These are phyloP conservation scores for Arnoldichthys spilopterus DNA, from an alignment of 2,797 vertebrate genomes.

Conservation along the genomic window DNA sequence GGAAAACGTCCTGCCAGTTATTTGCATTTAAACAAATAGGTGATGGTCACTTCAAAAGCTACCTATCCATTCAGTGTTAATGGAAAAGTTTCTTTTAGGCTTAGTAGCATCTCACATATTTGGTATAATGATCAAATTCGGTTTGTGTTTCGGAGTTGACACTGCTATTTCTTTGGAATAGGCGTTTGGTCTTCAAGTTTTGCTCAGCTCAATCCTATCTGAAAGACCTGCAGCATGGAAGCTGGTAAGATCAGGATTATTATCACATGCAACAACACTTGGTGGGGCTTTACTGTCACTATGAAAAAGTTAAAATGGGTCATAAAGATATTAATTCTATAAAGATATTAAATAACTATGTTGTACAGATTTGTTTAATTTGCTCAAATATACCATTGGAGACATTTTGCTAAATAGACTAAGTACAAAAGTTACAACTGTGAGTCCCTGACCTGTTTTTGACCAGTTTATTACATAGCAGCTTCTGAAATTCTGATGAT, in stretches of 20 bases:
- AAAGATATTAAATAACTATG: background rate
- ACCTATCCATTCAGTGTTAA: constrained; percentile 63
- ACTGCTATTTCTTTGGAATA: constrained; percentile 58
- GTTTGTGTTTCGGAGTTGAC: constrained; percentile 49
- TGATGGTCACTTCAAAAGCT: constrained; percentile 80
- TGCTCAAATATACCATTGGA: background rate
- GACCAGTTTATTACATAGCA: background rate
- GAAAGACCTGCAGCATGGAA: constrained; percentile 73
- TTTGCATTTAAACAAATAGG: constrained; percentile 99
- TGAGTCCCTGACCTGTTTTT: background rate
- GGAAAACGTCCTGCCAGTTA: constrained; percentile 82
- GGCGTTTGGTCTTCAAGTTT: constrained; percentile 51
- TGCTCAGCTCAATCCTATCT: constrained; percentile 26
- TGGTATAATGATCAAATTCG: constrained; percentile 56
- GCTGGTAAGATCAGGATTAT: constrained; percentile 71
- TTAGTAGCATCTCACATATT: constrained; percentile 40
- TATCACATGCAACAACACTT: background rate
- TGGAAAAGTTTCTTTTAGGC: constrained; percentile 38
- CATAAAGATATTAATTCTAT: background rate
- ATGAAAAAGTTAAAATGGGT: background rate
- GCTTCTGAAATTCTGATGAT: background rate
- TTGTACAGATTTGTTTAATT: background rate
- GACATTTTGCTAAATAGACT: background rate
- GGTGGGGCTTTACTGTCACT: background rate
- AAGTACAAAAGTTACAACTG: background rate